A percentile compares a stretch with the other conserved stretches of the same genome.
These are phyloP conservation scores for Tridacna crocea DNA, from an alignment of 2,888 invertebrate genomes.

Conservation along the genomic window DNA sequence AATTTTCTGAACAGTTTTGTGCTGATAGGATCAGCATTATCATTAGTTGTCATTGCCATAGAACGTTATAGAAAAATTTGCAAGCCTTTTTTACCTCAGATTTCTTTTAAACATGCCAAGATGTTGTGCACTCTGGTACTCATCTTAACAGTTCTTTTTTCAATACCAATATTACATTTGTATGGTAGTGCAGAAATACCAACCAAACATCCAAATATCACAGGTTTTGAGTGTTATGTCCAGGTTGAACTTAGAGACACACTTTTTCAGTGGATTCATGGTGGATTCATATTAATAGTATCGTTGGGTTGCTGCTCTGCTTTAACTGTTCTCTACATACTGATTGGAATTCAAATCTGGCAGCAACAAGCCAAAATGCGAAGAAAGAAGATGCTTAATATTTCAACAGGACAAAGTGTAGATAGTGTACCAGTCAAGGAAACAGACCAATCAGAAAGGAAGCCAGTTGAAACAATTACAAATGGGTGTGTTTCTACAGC, in stretches of 20 bases:
- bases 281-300: neutral
- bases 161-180: neutral
- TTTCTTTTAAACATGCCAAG: conserved; percentile 9
- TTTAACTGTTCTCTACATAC: neutral
- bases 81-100: conserved; percentile 13
- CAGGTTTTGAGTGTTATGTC: conserved; percentile 7
- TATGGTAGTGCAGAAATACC: conserved; percentile 5
- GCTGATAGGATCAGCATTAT: neutral
- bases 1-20: neutral
- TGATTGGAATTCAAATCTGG: conserved; percentile 14
- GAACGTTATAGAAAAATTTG: conserved; percentile 20
- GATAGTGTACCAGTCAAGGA: too few species aligned
- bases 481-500: too few species aligned
- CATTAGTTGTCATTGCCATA: conserved; percentile 11
- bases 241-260: neutral
- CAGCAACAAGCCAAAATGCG: conserved; percentile 9
- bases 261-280: neutral
- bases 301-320: neutral
- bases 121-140: neutral
- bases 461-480: too few species aligned
- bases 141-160: neutral
- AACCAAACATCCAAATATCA: neutral
- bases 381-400: neutral
- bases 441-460: too few species aligned
- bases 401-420: too few species aligned